phyloP scores from a whole-genome alignment of 2,113 vertebrate genomes.

The Oxygymnocypris stewartii region DNA sequence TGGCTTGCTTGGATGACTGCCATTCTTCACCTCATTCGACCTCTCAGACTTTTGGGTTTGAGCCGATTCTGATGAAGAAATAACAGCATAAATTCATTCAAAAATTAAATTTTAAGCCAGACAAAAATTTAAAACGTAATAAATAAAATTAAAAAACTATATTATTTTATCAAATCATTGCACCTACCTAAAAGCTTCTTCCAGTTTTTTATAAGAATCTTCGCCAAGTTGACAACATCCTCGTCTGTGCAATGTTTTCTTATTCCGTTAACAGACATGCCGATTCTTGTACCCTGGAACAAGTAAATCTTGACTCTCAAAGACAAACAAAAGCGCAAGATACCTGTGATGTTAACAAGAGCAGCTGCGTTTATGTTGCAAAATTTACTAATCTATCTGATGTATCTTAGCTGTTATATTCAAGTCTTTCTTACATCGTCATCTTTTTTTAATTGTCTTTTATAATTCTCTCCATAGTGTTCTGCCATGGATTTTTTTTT shows the following conservation, averaged over 20 bases:
- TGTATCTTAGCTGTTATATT: neutral
- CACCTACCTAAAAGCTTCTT: slow-evolving; percentile 87
- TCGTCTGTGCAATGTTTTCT: slow-evolving; percentile 89
- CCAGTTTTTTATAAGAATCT: slow-evolving; percentile 96
- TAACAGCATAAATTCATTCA: neutral
- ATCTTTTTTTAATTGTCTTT: neutral
- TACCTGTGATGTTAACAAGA: neutral
- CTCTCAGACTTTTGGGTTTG: slow-evolving; percentile 70
- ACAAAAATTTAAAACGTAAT: neutral
- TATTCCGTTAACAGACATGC: slow-evolving; percentile 90
- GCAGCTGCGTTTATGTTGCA: neutral
- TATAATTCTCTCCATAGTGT: neutral
- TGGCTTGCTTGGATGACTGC: slow-evolving; percentile 69
- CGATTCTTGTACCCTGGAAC: slow-evolving; percentile 88
- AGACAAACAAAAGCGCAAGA: neutral
- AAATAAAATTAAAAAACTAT: neutral
- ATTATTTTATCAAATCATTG: neutral
- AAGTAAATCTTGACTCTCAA: neutral
- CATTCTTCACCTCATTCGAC: slow-evolving; percentile 77
- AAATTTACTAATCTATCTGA: neutral
- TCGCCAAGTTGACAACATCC: slow-evolving; percentile 85
- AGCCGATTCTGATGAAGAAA: slow-evolving; percentile 74
- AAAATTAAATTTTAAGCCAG: neutral
- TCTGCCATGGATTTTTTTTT: neutral
- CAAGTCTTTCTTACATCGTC: neutral